Base-by-base conservation (phyloP, 2,113 vertebrate species). In the Equus quagga region DNA sequence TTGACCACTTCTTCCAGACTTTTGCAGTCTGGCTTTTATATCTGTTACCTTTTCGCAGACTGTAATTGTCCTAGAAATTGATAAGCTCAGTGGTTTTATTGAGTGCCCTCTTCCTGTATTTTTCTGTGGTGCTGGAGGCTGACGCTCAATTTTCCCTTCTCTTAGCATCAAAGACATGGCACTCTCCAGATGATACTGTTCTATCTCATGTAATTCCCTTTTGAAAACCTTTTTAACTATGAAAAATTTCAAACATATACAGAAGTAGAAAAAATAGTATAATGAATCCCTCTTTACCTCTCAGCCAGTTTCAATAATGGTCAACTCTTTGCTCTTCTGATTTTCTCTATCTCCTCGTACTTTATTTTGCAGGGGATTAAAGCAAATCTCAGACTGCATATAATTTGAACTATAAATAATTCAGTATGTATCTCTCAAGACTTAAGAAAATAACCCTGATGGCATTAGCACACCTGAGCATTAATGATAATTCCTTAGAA, bases 361-460 rank as follows among this genome's bases (percentile, higher is more conserved):
- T 95, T 86, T 60, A 65, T 31, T 80, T 91, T 96, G 86, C n/a
- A 67, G 46, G 23, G 11, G 8, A 83, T 36, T 17, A 90, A 96
- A 82, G 60, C 46, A 58, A 36, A 72, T n/a, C 21, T 87, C 24
- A 92, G 72, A 60, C 17, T 49, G 51, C 21, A 11, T 17, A 56
- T 36, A 18, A 73, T 51, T 46, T 70, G 67, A 62, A 31, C 49
- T 62, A 44, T 79, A 75, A 79, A 64, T 73, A 70, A 81, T 75
- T 81, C 44, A 62, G 13, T 31, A 70, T 36, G 36, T 11, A 18
- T 88, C 26, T 80, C 12, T 64, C 80, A 81, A 76, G 8, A 62
- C n/a, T 44, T 96, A n/a, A 79, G 36, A 69, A 91, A 84, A 56
- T 15, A 80, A 67, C 49, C 8, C 26, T 24, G 1, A 54, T 91